A percentile compares a stretch with the other conserved stretches of the same genome.
phyloP scores from a whole-genome alignment of 2,113 vertebrate species.

The Paramisgurnus dabryanus region DNA sequence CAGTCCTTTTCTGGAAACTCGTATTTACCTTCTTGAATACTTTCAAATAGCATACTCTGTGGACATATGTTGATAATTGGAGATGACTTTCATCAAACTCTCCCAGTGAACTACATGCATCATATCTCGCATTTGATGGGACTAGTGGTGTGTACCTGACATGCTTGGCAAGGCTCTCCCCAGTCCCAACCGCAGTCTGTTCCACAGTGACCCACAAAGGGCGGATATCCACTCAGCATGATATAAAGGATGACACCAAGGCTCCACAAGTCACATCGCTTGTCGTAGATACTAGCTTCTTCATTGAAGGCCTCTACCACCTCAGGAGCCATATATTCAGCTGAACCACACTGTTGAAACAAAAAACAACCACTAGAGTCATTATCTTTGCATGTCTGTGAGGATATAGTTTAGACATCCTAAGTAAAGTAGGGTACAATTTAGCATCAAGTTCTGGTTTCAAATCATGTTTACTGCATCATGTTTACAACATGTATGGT shows the following conservation, averaged over 20 bases:
- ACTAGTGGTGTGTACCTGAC: conserved; percentile 79
- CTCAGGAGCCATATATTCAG: conserved; percentile 98
- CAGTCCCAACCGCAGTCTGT: conserved; percentile 94
- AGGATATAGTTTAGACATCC: too few species aligned
- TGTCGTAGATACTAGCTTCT: conserved; percentile 95
- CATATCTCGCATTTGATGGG: too few species aligned
- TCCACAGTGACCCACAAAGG: conserved; percentile 93
- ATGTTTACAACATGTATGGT: too few species aligned
- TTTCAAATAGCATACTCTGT: conserved; percentile 94
- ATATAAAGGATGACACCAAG: conserved; percentile 97
- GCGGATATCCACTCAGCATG: conserved; percentile 95
- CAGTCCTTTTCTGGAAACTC: conserved; percentile 96
- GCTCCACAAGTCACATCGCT: conserved; percentile 98
- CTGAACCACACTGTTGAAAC: conserved; percentile 86
- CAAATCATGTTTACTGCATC: too few species aligned
- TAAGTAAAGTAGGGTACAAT: too few species aligned
- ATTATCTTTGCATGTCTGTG: too few species aligned
- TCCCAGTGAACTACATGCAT: background rate
- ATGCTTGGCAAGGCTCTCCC: conserved; percentile 90
- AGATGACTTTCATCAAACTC: background rate
- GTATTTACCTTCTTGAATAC: conserved; percentile 95
- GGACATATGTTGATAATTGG: background rate
- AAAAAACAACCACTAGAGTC: background rate
- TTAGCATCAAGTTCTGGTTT: too few species aligned
- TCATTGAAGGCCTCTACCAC: conserved; percentile 97